phyloP scores from a whole-genome alignment of 2,888 invertebrate genomes.

The Endomychus coccineus region DNA sequence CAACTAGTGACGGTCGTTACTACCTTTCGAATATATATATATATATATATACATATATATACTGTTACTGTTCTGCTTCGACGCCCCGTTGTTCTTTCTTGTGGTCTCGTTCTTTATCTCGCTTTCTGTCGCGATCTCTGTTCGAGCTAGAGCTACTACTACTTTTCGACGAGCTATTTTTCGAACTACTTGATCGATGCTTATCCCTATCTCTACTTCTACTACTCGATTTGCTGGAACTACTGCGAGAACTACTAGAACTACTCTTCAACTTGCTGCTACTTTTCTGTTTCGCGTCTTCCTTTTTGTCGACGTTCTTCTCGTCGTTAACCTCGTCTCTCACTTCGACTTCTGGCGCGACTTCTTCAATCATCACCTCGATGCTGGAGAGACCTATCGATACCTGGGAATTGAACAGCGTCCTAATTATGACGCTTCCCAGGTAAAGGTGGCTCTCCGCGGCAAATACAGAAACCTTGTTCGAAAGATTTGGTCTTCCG shows the following conservation, averaged over 20 bases:
- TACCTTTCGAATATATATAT: too few relatives aligned
- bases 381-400: too few relatives aligned
- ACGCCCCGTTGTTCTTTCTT: conserved; percentile 30
- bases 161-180: conserved; percentile 36
- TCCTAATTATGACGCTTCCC: too few relatives aligned
- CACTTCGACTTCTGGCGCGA: conserved; percentile 24
- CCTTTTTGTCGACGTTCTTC: conserved; percentile 12
- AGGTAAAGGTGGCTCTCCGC: too few relatives aligned
- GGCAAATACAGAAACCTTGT: too few relatives aligned
- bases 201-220: conserved; percentile 26
- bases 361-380: conserved; percentile 8
- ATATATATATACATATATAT: too few relatives aligned
- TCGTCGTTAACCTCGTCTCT: conserved; percentile 20
- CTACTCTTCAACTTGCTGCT: conserved; percentile 24
- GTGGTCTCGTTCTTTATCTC: conserved; percentile 54
- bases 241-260: conserved; percentile 28
- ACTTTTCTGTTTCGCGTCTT: conserved; percentile 20
- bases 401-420: too few relatives aligned
- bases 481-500: too few relatives aligned
- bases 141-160: conserved; percentile 31
- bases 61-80: conserved; percentile 24
- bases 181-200: conserved; percentile 24
- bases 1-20: too few relatives aligned
- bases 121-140: conserved; percentile 38
- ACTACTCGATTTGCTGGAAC: conserved; percentile 28